Base-by-base conservation (phyloP, 2,113 vertebrate genomes). In the Patagioenas fasciata region DNA sequence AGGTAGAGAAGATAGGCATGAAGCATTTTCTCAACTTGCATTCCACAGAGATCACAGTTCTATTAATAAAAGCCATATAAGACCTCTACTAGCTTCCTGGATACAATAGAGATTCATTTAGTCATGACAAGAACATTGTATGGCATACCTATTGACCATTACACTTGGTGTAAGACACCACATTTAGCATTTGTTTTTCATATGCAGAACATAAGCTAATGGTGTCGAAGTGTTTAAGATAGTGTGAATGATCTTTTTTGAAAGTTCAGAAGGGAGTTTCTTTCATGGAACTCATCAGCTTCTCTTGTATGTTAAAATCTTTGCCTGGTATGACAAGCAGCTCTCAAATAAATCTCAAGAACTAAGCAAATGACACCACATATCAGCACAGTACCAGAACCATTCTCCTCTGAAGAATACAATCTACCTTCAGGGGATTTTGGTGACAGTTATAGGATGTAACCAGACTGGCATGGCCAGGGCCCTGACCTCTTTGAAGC, bases 21-120 rank as follows among this genome's bases (percentile, higher is more conserved):
- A 95, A 88, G 85, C 94, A 91, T 96, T 91, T 96, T 97, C 92
- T 94, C 92, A 84, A 93, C 92, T 96, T 78, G 89, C 97, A 94
- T 97, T 97, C 97, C 96, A 58, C 64, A 82, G 89, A 96, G 97
- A 96, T 97, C 96, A 97, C 82, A 88, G 88, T 97, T 97, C 97
- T 98, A 98, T 97, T 97, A 97, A 98, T 97, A 98, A 96, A 95
- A 94, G 92, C 85, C 51, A 60, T 94, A 75, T 71, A 96, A 96
- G 95, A 96, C 66, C 82, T 81, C 72, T 67, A 4, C 40, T 56
- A 57, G 80, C 92, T 95, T 97, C 92, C 95, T 94, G 94, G 83
- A 61, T 92, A 97, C 95, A 97, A 94, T 93, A 86, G 91, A 74
- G 62, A 89, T 84, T 90, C 70, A 61, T 81, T 93, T 92, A 93